Conservation (phyloP, 2,113 vertebrate species). For the Lasiurus cinereus region DNA sequence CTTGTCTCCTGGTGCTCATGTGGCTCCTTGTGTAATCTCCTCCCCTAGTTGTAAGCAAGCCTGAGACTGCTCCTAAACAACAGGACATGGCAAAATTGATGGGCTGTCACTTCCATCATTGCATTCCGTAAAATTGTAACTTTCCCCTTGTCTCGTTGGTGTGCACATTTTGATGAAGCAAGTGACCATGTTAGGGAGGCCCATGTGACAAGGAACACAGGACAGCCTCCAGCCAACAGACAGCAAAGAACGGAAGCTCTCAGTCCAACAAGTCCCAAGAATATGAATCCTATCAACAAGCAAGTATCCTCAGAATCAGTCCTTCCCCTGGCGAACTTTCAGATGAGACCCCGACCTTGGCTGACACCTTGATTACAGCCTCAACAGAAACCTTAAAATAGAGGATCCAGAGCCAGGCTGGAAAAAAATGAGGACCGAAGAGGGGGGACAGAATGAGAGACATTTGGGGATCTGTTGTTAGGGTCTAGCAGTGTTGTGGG, state of each 20-base stretch:
- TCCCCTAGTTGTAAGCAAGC: conserved; percentile 79
- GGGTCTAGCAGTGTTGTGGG: not conserved
- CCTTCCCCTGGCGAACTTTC: not conserved
- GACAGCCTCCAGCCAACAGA: not conserved
- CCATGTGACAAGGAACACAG: not conserved
- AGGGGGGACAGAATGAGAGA: not conserved
- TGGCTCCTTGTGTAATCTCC: not conserved
- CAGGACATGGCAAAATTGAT: not conserved
- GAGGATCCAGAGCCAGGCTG: not conserved
- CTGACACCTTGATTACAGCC: not conserved
- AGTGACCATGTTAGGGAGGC: not conserved
- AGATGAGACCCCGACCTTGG: not conserved
- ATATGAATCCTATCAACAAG: not conserved
- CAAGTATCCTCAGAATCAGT: not conserved
- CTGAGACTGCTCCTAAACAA: too few relatives aligned
- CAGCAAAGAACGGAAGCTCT: not conserved
- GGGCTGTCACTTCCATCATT: not conserved
- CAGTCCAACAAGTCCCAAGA: not conserved
- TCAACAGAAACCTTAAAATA: not conserved
- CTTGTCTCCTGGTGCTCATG: conserved; percentile 15
- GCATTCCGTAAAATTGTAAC: fast-evolving
- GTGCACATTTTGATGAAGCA: not conserved
- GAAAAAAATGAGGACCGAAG: not conserved
- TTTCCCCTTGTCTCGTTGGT: not conserved
- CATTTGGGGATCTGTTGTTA: fast-evolving